Evolutionary conservation across 2,888 invertebrate genomes (phyloP).

Genomic region (Tricholauxania praeusta): DNA sequence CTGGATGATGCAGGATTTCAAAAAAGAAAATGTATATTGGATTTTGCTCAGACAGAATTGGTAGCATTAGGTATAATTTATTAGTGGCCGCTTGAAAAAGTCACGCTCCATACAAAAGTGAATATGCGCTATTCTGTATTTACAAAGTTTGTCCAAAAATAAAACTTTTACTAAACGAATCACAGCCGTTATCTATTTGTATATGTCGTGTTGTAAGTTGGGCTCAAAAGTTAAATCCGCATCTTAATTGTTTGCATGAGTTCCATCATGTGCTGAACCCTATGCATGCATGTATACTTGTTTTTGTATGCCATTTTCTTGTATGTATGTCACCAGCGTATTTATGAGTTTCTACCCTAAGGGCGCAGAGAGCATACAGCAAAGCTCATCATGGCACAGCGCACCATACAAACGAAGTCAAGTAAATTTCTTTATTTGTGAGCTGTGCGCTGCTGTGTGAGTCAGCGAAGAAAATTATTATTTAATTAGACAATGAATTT

Average conservation of each 20-base stretch:
- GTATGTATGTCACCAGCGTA: conserved; percentile 11
- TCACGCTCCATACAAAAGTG: no score
- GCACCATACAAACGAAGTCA: not conserved
- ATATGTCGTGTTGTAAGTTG: not conserved
- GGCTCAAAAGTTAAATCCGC: no score
- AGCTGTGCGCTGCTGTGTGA: not conserved
- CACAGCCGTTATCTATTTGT: not conserved
- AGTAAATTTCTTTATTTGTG: not conserved
- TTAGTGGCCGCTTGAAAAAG: no score
- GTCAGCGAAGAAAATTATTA: conserved; percentile 41
- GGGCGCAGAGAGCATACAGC: not conserved
- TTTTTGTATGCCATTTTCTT: not conserved
- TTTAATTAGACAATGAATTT: conserved; percentile 42
- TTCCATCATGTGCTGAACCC: no score
- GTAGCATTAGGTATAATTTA: no score
- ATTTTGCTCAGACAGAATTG: no score
- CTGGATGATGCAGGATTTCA: no score
- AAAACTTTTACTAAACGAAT: no score
- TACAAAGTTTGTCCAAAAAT: no score
- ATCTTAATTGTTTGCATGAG: no score
- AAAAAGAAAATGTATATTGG: no score
- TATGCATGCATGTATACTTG: not conserved
- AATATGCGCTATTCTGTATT: no score
- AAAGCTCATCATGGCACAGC: not conserved
- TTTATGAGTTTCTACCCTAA: conserved; percentile 16